phyloP scores from a whole-genome alignment of 2,888 invertebrate genomes.

The Boloria selene region DNA sequence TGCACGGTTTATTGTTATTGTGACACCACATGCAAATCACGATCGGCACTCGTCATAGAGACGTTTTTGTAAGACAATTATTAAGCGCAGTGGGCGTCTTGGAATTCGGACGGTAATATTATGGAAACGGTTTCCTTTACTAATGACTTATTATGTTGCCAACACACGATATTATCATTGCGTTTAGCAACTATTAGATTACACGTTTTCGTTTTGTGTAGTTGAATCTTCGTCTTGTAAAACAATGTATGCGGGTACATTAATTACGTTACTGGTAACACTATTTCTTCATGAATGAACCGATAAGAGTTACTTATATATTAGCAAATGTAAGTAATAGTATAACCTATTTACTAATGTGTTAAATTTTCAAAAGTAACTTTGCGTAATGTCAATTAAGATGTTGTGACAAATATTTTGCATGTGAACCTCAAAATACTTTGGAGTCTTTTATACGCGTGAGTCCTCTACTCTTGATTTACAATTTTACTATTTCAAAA shows the following conservation, averaged over 20 bases:
- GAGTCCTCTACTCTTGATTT: background rate
- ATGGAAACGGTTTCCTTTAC: constrained; percentile 28
- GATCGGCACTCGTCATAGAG: constrained; percentile 56
- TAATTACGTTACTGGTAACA: too few relatives aligned
- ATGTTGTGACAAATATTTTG: too few relatives aligned
- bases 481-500: constrained; percentile 11
- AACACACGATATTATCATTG: background rate
- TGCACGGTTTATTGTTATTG: constrained; percentile 47
- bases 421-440: too few relatives aligned
- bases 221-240: too few relatives aligned
- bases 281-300: too few relatives aligned
- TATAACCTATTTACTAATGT: too few relatives aligned
- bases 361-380: too few relatives aligned
- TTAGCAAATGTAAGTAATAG: too few relatives aligned
- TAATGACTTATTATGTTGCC: constrained; percentile 10
- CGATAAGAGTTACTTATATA: too few relatives aligned
- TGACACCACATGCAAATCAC: constrained; percentile 65
- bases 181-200: background rate
- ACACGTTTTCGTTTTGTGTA: background rate
- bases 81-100: constrained; percentile 40
- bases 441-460: too few relatives aligned
- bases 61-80: constrained; percentile 57
- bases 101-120: constrained; percentile 41
- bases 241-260: too few relatives aligned
- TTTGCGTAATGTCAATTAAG: too few relatives aligned